Base-by-base conservation (phyloP, 1,140 invertebrate species). In the Palaemon carinicauda region DNA sequence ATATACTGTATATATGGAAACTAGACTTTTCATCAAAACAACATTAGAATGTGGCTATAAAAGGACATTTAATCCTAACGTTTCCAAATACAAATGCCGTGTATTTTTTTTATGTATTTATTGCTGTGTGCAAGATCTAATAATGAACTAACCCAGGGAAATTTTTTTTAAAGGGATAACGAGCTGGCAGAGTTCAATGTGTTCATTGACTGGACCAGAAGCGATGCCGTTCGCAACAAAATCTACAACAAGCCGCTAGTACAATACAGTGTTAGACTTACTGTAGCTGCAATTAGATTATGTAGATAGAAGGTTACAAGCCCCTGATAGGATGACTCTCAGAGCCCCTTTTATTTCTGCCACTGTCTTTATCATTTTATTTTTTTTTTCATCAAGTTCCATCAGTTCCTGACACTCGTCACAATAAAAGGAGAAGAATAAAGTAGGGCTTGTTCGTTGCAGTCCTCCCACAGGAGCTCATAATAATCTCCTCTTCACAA, bases 11-110 rank as follows among this genome's bases (percentile, higher is more conserved):
- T 82, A 84, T 82, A 87, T 87, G 84, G 77, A 86, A 86, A 86
- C 84, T 86, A 86, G 84, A 86, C 84, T 86, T 86, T 86, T 86
- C 84, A 86, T 86, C 77, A 86, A 86, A 86, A 86, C 84, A 86
- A 86, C 84, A 86, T 86, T 86, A 86, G 75, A 85, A 71, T 86
- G 84, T 80, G 77, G 75, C 84, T 86, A 86, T 86, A 86, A 86
- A 86, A 86, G 80, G 77, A 86, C 84, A 80, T 86, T 75, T 77
- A 86, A 54, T 79, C 84, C 78, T 86, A 86, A 86, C 60, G 54
- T 56, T 80, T 86, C 65, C 84, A 85, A 71, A 79, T 83, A 83
- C 75, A 80, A 86, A 86, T 79, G 75, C 84, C 56, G 78, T 86
- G 84, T 86, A 80, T 41, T 41, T 41, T 9, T 41, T 41, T 41